phyloP scores from a whole-genome alignment of 1,140 invertebrate species.

The Palaemon carinicauda region DNA sequence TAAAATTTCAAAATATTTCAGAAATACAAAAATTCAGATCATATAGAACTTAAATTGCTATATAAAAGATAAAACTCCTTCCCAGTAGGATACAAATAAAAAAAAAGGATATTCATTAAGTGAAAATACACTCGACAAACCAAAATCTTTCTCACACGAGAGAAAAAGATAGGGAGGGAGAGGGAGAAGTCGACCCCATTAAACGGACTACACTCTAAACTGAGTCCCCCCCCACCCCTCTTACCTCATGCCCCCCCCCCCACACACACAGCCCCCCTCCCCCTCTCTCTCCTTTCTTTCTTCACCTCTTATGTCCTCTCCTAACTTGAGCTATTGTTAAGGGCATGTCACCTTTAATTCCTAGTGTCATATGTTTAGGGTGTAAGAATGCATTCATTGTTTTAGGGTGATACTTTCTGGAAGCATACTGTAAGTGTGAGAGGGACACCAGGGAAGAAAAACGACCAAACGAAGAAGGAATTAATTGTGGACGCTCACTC shows the following conservation, averaged over 20 bases:
- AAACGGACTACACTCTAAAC: slow-evolving; percentile 15
- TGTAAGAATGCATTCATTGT: slow-evolving; percentile 43
- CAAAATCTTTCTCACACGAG: neutral
- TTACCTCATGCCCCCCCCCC: neutral
- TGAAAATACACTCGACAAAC: neutral
- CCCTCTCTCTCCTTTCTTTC: neutral
- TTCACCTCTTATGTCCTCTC: too few species aligned
- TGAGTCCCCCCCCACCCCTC: neutral
- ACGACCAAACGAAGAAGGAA: neutral
- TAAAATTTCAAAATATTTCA: too few species aligned
- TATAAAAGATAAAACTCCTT: too few species aligned
- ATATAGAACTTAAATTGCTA: too few species aligned
- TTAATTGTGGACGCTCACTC: neutral
- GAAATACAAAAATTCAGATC: too few species aligned
- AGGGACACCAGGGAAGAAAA: neutral
- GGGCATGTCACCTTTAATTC: slow-evolving; percentile 31
- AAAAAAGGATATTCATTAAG: too few species aligned
- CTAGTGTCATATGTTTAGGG: slow-evolving; percentile 38
- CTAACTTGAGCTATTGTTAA: slow-evolving; percentile 1
- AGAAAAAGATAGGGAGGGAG: neutral
- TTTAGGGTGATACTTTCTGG: slow-evolving; percentile 33
- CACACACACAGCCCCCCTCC: neutral
- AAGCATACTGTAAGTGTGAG: neutral
- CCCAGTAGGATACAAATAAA: too few species aligned
- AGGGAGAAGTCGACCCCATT: neutral